These are phyloP conservation scores for Drosophila formosana DNA, from an alignment of 2,888 invertebrate genomes.

Conservation along the genomic window DNA sequence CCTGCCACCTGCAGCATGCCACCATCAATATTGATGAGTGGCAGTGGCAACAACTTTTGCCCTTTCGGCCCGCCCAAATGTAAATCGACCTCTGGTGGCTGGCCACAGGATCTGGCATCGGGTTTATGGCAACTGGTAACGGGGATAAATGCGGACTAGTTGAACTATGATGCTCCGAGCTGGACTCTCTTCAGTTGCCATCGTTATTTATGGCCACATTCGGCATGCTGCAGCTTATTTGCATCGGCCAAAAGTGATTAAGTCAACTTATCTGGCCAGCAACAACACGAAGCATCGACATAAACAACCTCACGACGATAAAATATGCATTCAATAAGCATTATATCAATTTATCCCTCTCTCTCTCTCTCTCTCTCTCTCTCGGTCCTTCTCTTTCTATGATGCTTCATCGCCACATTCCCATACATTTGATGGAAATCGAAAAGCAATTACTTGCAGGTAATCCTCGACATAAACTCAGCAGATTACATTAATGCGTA, in stretches of 20 bases:
- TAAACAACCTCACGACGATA: slow-evolving; percentile 24
- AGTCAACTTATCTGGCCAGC: slow-evolving; percentile 47
- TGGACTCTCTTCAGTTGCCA: slow-evolving; percentile 1
- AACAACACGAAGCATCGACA: slow-evolving; percentile 15
- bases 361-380: not conserved
- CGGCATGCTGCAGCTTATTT: slow-evolving; percentile 36
- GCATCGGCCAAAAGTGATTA: slow-evolving; percentile 55
- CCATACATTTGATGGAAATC: slow-evolving; percentile 44
- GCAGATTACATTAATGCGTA: slow-evolving; percentile 33
- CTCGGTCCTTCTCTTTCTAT: not conserved
- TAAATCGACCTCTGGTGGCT: slow-evolving; percentile 18
- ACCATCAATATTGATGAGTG: slow-evolving; percentile 74
- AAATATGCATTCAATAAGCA: slow-evolving; percentile 38
- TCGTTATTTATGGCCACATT: slow-evolving; percentile 47
- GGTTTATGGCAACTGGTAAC: not conserved
- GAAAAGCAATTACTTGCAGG: slow-evolving; percentile 47
- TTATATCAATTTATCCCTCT: slow-evolving; percentile 2
- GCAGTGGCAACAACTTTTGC: slow-evolving; percentile 45
- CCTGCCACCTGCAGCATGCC: slow-evolving; percentile 13
- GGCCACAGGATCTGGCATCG: slow-evolving; percentile 7
- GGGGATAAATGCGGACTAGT: slow-evolving; percentile 8
- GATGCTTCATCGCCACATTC: slow-evolving; percentile 12
- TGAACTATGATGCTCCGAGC: slow-evolving; percentile 15
- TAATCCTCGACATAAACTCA: slow-evolving; percentile 34
- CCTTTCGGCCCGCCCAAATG: slow-evolving; percentile 23